Conservation (phyloP, 2,113 vertebrate species). For the Ceyx margarethae region DNA sequence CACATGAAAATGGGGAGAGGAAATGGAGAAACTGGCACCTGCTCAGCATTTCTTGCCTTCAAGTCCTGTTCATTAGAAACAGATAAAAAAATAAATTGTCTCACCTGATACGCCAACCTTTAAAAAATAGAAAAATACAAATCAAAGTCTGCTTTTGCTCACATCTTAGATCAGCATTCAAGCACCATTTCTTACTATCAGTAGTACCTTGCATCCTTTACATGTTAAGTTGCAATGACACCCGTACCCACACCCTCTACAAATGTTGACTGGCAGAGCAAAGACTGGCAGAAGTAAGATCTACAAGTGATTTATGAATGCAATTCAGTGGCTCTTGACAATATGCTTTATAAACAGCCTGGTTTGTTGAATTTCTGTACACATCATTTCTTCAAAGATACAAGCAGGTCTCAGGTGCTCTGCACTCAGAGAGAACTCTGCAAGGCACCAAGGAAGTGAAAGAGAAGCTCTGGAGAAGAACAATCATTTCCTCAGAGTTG, state of each 20-base stretch:
- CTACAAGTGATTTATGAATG: not conserved
- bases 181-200: not conserved
- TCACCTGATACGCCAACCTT: not conserved
- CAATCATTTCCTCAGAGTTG: not conserved
- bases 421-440: not conserved
- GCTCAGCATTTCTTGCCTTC: not conserved
- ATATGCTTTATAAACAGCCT: conserved; percentile 11
- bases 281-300: not conserved
- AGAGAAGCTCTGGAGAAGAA: not conserved
- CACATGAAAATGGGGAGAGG: not conserved
- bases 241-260: not conserved
- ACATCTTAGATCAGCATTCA: not conserved
- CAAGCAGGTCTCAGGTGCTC: not conserved
- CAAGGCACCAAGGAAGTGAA: not conserved
- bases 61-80: not conserved
- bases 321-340: not conserved
- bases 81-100: not conserved
- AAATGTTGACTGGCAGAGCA: not conserved
- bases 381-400: not conserved
- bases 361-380: not conserved
- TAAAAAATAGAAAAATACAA: not conserved
- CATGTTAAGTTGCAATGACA: not conserved
- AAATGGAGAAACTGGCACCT: not conserved
- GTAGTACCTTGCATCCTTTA: not conserved
- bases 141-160: not conserved